Conservation (phyloP, 2,113 vertebrate genomes). For the Orthochromis indermauri region DNA sequence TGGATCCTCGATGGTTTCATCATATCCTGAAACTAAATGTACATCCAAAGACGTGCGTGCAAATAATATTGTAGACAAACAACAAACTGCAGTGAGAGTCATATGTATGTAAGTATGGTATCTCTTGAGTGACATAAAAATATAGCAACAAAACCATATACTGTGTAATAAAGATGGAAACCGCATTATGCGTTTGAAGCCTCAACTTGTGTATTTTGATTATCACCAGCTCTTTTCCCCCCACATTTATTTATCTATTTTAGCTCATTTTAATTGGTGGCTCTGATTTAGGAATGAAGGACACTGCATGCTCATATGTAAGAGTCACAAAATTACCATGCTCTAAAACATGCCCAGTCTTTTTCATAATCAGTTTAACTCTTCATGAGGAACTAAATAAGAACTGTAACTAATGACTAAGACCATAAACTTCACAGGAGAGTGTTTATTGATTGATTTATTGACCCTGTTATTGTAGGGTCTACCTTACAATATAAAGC, state of each 20-base stretch:
- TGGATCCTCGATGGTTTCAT: neutral
- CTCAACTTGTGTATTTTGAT: neutral
- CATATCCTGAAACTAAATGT: rapidly evolving
- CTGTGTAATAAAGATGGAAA: neutral
- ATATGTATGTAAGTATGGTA: neutral
- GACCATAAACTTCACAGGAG: rapidly evolving
- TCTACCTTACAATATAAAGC: neutral
- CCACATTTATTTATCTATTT: neutral
- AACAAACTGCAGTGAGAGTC: neutral
- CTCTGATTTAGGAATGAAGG: neutral
- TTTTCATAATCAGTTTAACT: neutral
- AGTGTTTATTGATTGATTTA: neutral
- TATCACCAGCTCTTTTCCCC: rapidly evolving
- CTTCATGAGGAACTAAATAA: neutral
- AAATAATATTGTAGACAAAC: neutral
- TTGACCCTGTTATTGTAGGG: neutral
- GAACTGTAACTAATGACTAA: neutral
- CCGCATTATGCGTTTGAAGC: rapidly evolving
- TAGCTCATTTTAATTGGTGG: neutral
- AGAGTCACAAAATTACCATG: rapidly evolving
- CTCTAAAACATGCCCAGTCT: neutral
- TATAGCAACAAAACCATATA: neutral
- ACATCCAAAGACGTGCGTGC: neutral
- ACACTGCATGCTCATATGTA: neutral
- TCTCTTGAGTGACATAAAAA: neutral